phyloP scores from a whole-genome alignment of 1,140 invertebrate genomes.

The Diabrotica virgifera region DNA sequence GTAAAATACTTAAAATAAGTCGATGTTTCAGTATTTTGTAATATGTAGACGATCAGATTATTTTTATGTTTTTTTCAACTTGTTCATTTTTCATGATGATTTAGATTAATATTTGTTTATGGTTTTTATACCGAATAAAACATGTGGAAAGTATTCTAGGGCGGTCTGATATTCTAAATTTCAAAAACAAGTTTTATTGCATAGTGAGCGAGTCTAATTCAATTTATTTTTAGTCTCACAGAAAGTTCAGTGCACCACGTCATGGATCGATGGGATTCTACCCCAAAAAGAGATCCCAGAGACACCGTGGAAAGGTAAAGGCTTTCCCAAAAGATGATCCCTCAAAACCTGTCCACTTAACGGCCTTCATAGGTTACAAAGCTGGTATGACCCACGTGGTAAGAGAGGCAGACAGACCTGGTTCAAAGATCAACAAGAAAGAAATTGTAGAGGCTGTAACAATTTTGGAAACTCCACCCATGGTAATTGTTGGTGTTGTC shows the following conservation, averaged over 20 bases:
- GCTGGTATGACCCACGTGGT: conserved; percentile 99
- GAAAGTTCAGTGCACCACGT: conserved; percentile 98
- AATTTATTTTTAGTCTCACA: conserved; percentile 83
- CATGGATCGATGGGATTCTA: conserved; percentile 99
- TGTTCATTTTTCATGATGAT: conserved; percentile 48
- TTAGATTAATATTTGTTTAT: conserved; percentile 49
- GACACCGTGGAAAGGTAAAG: conserved; percentile 98
- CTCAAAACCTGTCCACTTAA: conserved; percentile 94
- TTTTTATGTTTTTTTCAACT: conserved; percentile 21
- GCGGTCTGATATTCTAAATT: conserved; percentile 51
- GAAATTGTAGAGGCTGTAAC: conserved; percentile 99
- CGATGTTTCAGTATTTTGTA: too few relatives aligned
- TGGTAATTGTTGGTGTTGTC: conserved; percentile 95
- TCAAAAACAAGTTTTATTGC: conserved; percentile 5
- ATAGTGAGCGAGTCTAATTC: conserved; percentile 4
- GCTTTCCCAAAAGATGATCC: conserved; percentile 99
- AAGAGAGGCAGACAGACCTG: conserved; percentile 97
- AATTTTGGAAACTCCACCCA: conserved; percentile 96
- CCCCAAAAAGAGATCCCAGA: conserved; percentile 93
- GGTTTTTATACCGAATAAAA: conserved; percentile 46
- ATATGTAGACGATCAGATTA: too few relatives aligned
- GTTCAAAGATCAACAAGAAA: conserved; percentile 99
- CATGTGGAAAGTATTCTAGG: conserved; percentile 54
- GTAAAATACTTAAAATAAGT: too few relatives aligned
- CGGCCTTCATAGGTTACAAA: conserved; percentile 97